A percentile compares a stretch with the other conserved stretches of the same genome.
Evolutionary conservation across 2,113 vertebrate genomes (phyloP).

Genomic region (Cranoglanis bouderius): DNA sequence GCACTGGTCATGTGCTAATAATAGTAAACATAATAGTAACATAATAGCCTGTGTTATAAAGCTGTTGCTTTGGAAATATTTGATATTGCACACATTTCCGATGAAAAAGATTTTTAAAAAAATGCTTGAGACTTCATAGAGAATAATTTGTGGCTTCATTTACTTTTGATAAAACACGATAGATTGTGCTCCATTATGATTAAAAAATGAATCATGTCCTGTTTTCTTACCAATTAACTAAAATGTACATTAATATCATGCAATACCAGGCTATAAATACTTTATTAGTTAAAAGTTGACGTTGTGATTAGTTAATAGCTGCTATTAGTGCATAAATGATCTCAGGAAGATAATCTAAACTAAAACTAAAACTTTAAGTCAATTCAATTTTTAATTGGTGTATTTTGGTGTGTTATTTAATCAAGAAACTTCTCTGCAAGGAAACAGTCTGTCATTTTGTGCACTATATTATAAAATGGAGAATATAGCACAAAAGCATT

Average conservation of each 20-base stretch:
- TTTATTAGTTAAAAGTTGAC: not conserved
- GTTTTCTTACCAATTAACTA: not conserved
- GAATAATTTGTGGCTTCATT: not conserved
- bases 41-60: not conserved
- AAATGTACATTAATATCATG: not conserved
- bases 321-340: not conserved
- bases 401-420: not conserved
- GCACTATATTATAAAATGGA: not conserved
- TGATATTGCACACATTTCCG: not conserved
- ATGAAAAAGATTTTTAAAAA: not conserved
- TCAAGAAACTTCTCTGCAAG: not conserved
- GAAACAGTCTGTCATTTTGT: not conserved
- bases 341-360: not conserved
- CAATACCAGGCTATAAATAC: not conserved
- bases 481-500: not conserved
- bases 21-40: not conserved
- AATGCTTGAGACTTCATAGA: not conserved
- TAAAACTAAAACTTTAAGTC: not conserved
- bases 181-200: not conserved
- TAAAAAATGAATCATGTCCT: not conserved
- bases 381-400: too few species aligned
- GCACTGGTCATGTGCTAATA: not conserved
- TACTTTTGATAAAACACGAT: not conserved
- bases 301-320: not conserved
- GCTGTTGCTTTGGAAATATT: not conserved